Evolutionary conservation across 2,888 invertebrate species (phyloP).

Genomic region (Drosophila sordidapex): DNA sequence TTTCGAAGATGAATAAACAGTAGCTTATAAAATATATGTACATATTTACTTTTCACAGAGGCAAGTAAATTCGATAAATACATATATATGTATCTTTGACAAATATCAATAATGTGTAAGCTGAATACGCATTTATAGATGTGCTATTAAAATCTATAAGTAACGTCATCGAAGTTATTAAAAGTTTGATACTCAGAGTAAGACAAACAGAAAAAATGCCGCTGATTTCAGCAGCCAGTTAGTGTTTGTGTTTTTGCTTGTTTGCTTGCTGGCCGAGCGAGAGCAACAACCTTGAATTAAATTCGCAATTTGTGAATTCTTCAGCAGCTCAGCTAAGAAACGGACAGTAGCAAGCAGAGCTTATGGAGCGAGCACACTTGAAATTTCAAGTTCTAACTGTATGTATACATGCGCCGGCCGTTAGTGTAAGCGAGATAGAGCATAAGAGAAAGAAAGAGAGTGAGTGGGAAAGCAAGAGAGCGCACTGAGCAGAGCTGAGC

Average conservation of each 20-base stretch:
- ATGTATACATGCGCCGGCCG: slow-evolving; percentile 16
- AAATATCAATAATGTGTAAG: slow-evolving; percentile 1
- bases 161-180: slow-evolving; percentile 1
- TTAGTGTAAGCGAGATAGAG: neutral
- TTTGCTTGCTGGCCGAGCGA: slow-evolving; percentile 34
- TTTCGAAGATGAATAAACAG: neutral
- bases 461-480: slow-evolving; percentile 24
- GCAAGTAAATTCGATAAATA: neutral
- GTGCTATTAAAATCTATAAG: slow-evolving; percentile 6
- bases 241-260: neutral
- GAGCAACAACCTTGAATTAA: slow-evolving; percentile 81
- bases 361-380: slow-evolving; percentile 46
- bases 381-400: slow-evolving; percentile 78
- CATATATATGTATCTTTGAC: neutral
- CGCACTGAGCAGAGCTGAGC: slow-evolving; percentile 47
- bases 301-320: slow-evolving; percentile 77
- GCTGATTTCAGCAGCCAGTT: slow-evolving; percentile 21
- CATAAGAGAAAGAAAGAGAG: slow-evolving; percentile 15
- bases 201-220: slow-evolving; percentile 32
- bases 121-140: neutral
- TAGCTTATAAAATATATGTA: neutral
- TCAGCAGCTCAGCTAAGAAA: slow-evolving; percentile 36
- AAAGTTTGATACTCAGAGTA: slow-evolving; percentile 9
- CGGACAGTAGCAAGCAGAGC: slow-evolving; percentile 34
- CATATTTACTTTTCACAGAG: neutral